Percentiles rank a stretch among this genome's conserved stretches.
Evolutionary conservation across 2,888 invertebrate species (phyloP).

Genomic region (Papilio gigon): DNA sequence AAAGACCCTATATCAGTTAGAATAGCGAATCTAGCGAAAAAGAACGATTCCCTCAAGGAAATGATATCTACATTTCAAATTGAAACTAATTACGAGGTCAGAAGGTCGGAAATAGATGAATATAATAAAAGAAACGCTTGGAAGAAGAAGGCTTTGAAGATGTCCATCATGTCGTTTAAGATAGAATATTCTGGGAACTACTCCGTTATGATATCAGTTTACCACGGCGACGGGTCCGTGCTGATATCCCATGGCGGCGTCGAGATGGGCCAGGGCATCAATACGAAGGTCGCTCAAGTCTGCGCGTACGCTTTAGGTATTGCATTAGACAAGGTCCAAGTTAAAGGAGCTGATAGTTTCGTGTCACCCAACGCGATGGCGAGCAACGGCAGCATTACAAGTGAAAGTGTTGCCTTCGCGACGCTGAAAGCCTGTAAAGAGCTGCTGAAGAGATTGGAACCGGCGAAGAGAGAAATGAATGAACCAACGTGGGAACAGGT

Average conservation of each 20-base stretch:
- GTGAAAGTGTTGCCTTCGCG: conserved; percentile 86
- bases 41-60: conserved; percentile 62
- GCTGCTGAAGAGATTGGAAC: conserved; percentile 71
- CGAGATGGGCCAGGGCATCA: conserved; percentile 90
- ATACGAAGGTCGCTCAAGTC: conserved; percentile 86
- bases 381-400: conserved; percentile 87
- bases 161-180: conserved; percentile 86
- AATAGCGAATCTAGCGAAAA: conserved; percentile 74
- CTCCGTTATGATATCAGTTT: conserved; percentile 84
- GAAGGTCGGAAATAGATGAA: conserved; percentile 75
- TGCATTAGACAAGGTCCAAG: conserved; percentile 80
- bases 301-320: conserved; percentile 86
- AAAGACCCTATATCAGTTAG: conserved; percentile 84
- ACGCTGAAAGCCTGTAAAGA: conserved; percentile 79
- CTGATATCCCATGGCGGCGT: conserved; percentile 86
- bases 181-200: conserved; percentile 79
- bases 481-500: conserved; percentile 80
- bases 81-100: conserved; percentile 80
- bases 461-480: conserved; percentile 63
- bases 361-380: conserved; percentile 85
- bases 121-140: conserved; percentile 87
- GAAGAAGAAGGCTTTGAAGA: conserved; percentile 86
- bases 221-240: conserved; percentile 86
- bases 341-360: conserved; percentile 85
- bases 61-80: conserved; percentile 83